Conservation (phyloP, 2,797 vertebrate species). For the Myotis findleyi region DNA sequence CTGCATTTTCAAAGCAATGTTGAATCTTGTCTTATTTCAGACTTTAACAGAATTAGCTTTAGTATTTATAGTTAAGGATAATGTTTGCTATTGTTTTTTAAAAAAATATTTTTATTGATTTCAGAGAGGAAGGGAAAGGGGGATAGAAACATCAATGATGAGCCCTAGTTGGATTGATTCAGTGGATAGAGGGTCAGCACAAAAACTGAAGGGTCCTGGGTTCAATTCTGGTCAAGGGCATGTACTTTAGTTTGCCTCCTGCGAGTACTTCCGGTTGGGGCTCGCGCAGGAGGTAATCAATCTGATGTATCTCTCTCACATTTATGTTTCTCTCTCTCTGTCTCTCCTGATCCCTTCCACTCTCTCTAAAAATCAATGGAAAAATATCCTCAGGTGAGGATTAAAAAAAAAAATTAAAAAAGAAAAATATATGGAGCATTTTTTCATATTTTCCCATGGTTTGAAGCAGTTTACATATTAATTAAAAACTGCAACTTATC, state of each 20-base stretch:
- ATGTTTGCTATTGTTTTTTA: background rate
- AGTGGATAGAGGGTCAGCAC: too few relatives aligned
- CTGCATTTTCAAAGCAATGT: conserved; percentile 8
- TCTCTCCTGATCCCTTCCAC: background rate
- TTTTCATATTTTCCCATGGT: background rate
- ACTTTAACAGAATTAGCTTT: conserved; percentile 4
- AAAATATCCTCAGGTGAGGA: background rate
- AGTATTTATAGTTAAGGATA: background rate
- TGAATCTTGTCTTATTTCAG: conserved; percentile 24
- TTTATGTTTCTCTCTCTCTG: background rate
- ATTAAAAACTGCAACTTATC: background rate
- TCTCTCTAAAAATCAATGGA: background rate
- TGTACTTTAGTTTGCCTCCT: too few relatives aligned
- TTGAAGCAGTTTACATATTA: conserved; percentile 8
- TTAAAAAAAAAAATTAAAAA: background rate
- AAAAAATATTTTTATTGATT: background rate
- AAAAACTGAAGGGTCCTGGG: too few relatives aligned
- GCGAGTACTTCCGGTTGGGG: background rate
- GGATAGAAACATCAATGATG: background rate
- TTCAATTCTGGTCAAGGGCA: too few relatives aligned
- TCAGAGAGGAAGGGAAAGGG: background rate
- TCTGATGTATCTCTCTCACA: background rate
- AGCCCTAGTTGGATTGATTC: background rate
- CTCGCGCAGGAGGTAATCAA: background rate
- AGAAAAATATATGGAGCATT: background rate